Base-by-base conservation (phyloP, 64 coral and sea anemone genomes). In the Exaiptasia diaphana region DNA sequence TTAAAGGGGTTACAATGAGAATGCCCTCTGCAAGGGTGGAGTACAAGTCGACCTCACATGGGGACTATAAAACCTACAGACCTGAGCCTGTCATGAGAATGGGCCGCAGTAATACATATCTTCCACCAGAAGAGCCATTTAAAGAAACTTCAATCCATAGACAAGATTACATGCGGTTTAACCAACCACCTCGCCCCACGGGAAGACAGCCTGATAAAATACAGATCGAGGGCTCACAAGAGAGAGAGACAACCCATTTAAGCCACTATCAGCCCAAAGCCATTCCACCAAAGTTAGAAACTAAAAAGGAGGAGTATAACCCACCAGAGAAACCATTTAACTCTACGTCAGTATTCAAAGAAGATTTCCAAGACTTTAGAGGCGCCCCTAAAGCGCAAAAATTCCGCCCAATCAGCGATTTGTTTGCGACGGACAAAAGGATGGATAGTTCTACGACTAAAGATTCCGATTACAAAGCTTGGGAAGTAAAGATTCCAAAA, bases 191-290 rank as follows among this genome's bases (percentile, higher is more conserved):
- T 30, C 80, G 90, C 12, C 94, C 94, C 3, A 97, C 84, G 29
- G 94, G 56, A 11, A 49, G 89, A 11, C 94, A 97, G 28, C 94
- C 94, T 0, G 94, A 97, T 49, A 92, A 97, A 36, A 84, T 97
- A 30, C 78, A 41, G 48, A 45, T 83, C 36, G 61, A 52, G 0
- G 91, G 91, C 4, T 48, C 85, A 1, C 17, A 88, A 20, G 43
- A 36, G 5, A 49, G 64, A 7, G 34, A 45, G 7, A 94, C 91
- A 4, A 88, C 80, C 36, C 80, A 83, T 67, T 44, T 69, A 24
- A 52, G 53, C 9, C 64, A 94, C 40, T 94, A 84, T 41, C 68
- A n/a, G 11, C 50, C 64, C 8, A 94, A 94, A 32, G 85, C 88
- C 18, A 69, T 94, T 37, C 91, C 91, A n/a, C 64, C 73, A 36